Percentiles rank a stretch among this genome's conserved stretches.
Evolutionary conservation across 2,888 invertebrate species (phyloP).

Genomic region (Malachius bipustulatus): DNA sequence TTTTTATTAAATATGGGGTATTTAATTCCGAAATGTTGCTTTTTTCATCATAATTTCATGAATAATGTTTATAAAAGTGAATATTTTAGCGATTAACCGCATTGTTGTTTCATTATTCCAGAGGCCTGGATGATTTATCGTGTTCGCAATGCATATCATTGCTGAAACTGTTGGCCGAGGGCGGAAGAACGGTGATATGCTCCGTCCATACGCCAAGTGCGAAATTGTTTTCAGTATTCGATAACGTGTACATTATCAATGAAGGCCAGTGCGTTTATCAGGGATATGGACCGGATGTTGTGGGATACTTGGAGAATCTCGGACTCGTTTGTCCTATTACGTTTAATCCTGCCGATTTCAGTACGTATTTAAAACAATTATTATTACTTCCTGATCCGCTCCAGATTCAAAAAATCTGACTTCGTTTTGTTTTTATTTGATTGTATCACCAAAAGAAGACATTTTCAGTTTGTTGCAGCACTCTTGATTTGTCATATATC

Average conservation of each 20-base stretch:
- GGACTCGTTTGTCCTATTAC: slow-evolving; percentile 79
- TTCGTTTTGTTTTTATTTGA: too few species aligned
- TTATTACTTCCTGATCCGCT: too few species aligned
- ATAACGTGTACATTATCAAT: slow-evolving; percentile 80
- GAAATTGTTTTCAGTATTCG: slow-evolving; percentile 80
- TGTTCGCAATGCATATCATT: slow-evolving; percentile 79
- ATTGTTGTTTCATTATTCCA: slow-evolving; percentile 34
- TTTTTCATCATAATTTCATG: too few species aligned
- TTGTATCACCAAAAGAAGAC: too few species aligned
- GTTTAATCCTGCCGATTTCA: slow-evolving; percentile 93
- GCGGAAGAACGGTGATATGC: slow-evolving; percentile 84
- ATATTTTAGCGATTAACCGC: too few species aligned
- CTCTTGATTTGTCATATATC: too few species aligned
- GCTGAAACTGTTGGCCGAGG: slow-evolving; percentile 70
- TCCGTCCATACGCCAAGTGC: slow-evolving; percentile 96
- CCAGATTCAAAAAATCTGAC: too few species aligned
- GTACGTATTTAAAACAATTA: slow-evolving; percentile 56
- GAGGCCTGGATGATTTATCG: slow-evolving; percentile 84
- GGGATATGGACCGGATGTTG: slow-evolving; percentile 64
- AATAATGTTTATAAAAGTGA: too few species aligned
- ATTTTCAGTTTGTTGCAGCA: too few species aligned
- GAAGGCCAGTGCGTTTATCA: slow-evolving; percentile 85
- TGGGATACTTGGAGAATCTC: slow-evolving; percentile 67
- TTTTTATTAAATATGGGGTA: too few species aligned
- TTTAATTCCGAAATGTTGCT: too few species aligned